Conservation (phyloP, 2,797 vertebrate species). For the Melanotaenia boesemani region DNA sequence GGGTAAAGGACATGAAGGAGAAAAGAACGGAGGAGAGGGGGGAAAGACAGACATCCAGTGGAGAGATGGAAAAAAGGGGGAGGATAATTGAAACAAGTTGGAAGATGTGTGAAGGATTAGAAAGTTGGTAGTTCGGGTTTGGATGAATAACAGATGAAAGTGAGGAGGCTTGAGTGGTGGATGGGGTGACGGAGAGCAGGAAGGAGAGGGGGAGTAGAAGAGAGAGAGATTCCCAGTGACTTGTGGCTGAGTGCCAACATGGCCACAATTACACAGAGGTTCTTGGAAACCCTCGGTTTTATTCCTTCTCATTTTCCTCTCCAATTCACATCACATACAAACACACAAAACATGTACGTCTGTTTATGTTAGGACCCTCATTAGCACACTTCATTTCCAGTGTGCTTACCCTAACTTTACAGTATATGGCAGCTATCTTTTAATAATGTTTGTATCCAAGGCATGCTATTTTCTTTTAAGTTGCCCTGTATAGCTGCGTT, state of each 20-base stretch:
- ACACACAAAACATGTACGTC: slow-evolving; percentile 12
- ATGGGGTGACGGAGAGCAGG: neutral
- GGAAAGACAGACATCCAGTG: neutral
- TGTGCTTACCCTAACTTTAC: neutral
- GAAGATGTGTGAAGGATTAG: neutral
- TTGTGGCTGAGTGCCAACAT: slow-evolving; percentile 50
- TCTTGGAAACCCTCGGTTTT: slow-evolving; percentile 47
- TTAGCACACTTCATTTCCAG: neutral
- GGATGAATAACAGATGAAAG: slow-evolving; percentile 50
- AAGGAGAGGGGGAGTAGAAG: slow-evolving; percentile 8
- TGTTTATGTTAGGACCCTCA: neutral
- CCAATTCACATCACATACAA: neutral
- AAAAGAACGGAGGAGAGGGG: neutral
- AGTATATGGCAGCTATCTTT: neutral
- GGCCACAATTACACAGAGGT: slow-evolving; percentile 43
- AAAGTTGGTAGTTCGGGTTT: slow-evolving; percentile 26
- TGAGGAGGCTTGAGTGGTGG: slow-evolving; percentile 22
- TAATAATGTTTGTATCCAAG: neutral
- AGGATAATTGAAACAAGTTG: slow-evolving; percentile 3
- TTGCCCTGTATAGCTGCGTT: neutral
- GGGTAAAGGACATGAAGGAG: neutral
- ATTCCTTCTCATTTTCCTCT: slow-evolving; percentile 1
- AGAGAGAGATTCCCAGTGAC: slow-evolving; percentile 56
- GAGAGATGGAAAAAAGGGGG: neutral
- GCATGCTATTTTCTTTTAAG: neutral